These are phyloP conservation scores for Caretta caretta DNA, from an alignment of 2,113 vertebrate species.

Conservation along the genomic window DNA sequence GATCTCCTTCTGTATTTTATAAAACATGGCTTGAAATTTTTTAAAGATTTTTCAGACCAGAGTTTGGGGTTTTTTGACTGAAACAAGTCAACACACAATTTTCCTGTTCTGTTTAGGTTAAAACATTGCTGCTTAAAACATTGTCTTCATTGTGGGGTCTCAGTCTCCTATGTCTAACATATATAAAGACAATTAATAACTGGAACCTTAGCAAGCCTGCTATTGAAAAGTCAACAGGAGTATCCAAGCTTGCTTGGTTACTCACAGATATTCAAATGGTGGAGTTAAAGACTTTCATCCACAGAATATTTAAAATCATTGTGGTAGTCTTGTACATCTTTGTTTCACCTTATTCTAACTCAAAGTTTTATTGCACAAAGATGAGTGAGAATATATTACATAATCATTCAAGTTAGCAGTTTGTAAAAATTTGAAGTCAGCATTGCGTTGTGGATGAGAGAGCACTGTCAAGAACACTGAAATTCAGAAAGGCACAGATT, in stretches of 20 bases:
- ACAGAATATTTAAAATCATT: neutral
- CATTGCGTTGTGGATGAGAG: neutral
- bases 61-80: neutral
- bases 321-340: neutral
- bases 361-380: neutral
- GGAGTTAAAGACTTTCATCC: neutral
- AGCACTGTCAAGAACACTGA: neutral
- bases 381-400: neutral
- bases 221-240: neutral
- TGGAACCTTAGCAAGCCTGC: neutral
- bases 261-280: neutral
- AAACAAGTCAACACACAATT: neutral
- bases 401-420: neutral
- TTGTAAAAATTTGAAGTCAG: neutral
- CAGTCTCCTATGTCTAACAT: neutral
- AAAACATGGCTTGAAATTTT: neutral
- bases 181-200: neutral
- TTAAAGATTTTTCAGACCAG: neutral
- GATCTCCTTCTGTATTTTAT: neutral
- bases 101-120: neutral
- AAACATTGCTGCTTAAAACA: neutral
- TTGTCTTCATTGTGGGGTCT: rapidly evolving
- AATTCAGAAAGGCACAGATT: neutral
- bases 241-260: neutral
- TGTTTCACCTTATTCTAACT: neutral